These are phyloP conservation scores for Heteropelma amictum DNA, from an alignment of 2,888 invertebrate genomes.

Conservation along the genomic window DNA sequence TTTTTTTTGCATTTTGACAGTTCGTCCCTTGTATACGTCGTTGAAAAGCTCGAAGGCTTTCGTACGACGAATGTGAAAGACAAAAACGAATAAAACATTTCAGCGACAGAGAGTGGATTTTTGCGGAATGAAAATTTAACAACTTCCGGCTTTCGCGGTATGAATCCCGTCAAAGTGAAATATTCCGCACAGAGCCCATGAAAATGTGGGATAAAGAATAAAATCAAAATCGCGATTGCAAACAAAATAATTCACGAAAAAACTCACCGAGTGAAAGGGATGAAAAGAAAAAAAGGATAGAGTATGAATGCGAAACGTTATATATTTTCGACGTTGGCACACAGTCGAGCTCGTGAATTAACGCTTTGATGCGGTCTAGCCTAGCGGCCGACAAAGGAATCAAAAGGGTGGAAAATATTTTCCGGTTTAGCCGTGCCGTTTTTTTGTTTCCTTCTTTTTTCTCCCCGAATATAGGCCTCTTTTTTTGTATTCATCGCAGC, in stretches of 20 bases:
- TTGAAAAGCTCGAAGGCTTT: no score
- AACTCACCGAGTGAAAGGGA: not conserved
- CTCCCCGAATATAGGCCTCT: no score
- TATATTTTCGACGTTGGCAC: not conserved
- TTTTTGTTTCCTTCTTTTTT: not conserved
- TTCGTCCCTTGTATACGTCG: no score
- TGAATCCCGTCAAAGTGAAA: no score
- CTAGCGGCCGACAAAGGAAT: constrained; percentile 20
- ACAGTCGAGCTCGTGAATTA: constrained; percentile 1
- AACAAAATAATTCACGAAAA: not conserved
- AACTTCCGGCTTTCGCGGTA: no score
- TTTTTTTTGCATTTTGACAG: no score
- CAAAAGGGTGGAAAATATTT: constrained; percentile 43
- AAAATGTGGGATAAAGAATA: no score
- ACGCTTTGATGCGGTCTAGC: constrained; percentile 31
- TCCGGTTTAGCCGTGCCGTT: not conserved
- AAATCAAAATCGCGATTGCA: not conserved
- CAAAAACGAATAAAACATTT: no score
- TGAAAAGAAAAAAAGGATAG: not conserved
- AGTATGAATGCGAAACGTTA: not conserved
- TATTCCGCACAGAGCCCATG: no score
- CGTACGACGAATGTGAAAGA: no score
- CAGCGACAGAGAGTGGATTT: no score
- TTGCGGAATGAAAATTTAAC: no score
- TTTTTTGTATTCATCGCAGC: not conserved